Evolutionary conservation across 2,888 invertebrate species (phyloP), one percentile per base, ranked within the genome.

Genomic region (Graphium colonna): DNA sequence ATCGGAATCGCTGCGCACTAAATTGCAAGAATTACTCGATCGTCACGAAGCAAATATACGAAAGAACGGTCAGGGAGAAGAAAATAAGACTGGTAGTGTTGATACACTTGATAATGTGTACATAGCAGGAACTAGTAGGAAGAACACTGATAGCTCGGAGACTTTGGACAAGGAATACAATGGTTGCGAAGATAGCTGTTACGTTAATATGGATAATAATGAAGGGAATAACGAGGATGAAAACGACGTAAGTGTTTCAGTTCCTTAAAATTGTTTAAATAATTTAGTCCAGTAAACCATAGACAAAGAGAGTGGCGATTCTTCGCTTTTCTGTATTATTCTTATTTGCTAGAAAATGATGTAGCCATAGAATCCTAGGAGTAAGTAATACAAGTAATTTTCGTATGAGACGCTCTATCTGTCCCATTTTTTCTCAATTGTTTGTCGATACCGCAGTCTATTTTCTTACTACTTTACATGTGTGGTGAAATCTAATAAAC

Each of bases 61-160:
- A 17, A 85, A 79, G 57, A 74, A 66, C 28, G 79, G 79, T 13
- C 77, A 76, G n/a, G 66, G 64, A 21, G 65, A 67, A 3, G 63
- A 63, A 1, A 79, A 76, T 45, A 78, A 75, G 60, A 79, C 73
- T 54, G 83, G 76, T 0, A 85, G 82, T 57, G 65, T 77, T 17
- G 87, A 88, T 47, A 83, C 80, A 0, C 57, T 86, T 41, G 81
- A 87, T 48, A 75, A 79, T 56, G 74, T 82, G 21, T 85, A 82
- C 47, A 77, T 82, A 0, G 85, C 87, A 0, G 74, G 81, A 0
- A 82, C 82, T 52, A 87, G 84, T 63, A 66, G 86, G 36, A 89
- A 87, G 55, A 87, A 88, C 52, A 87, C 85, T 0, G 87, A 87
- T 43, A 86, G 83, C 51, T 82, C 86, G 0, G 89, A 89, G 60